Base-by-base conservation (phyloP, 2,113 vertebrate genomes). In the Neoarius graeffei region DNA sequence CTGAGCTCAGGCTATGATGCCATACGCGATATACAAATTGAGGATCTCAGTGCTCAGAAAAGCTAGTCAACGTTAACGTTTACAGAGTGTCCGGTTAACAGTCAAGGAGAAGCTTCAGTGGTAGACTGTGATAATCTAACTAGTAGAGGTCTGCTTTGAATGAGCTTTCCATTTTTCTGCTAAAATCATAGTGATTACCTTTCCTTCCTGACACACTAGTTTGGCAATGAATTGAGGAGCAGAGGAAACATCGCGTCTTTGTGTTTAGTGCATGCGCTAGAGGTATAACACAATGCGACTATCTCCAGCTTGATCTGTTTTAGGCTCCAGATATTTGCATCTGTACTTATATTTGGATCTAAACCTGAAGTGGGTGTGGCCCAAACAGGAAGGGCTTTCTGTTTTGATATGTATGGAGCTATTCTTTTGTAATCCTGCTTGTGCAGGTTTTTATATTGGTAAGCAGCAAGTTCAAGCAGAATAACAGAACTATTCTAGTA, bases 21-120 rank as follows among this genome's bases (percentile, higher is more conserved):
- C 54, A 71, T 25, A 50, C 76, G 57, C 85, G 81, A 87, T 54
- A 91, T 59, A 83, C 86, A 56, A 54, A 89, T 80, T 48, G 60
- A 79, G 86, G 87, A 88, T 81, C 48, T 71, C 88, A 52, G 81
- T 66, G 64, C 85, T 88, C 73, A 77, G 89, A 83, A 62, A 74
- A 67, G 52, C 57, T 85, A n/a, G 90, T 92, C 87, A 92, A 91
- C 91, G 91, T 88, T 91, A 87, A 74, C 67, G 88, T 83, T 87
- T 80, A 25, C 83, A 60, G 59, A 89, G 84, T 35, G 50, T 82
- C 60, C 15, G 76, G 76, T 81, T n/a, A 27, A 35, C 50, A 5
- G 60, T 83, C n/a, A 27, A 66, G 62, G 42, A 27, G 56, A 85
- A 87, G 73, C 59, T 59, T 59, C 27, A 19, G 81, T 69, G 48